Conservation (phyloP, 2,113 vertebrate genomes). For the Gambusia holbrooki region DNA sequence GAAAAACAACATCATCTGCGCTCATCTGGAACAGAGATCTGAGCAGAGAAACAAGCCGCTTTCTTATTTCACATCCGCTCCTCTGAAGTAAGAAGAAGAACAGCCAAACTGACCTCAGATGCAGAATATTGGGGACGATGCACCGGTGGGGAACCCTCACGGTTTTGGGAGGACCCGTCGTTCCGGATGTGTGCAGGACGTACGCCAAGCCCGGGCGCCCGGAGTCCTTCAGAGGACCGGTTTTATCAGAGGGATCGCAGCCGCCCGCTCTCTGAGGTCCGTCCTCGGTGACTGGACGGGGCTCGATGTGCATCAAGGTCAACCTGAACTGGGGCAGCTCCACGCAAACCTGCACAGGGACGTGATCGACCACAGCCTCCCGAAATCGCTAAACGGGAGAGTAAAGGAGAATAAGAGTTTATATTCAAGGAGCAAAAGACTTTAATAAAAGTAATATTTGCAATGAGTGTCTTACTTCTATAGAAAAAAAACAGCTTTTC, state of each 20-base stretch:
- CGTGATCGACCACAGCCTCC: constrained; percentile 54
- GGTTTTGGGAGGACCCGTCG: constrained; percentile 90
- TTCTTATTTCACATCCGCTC: not conserved
- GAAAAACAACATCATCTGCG: constrained; percentile 85
- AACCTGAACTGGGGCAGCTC: constrained; percentile 77
- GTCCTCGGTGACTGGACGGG: not conserved
- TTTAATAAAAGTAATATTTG: no score
- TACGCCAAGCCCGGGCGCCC: constrained; percentile 81
- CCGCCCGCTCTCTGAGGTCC: not conserved
- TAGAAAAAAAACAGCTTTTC: no score
- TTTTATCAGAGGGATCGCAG: not conserved
- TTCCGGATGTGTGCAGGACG: constrained; percentile 93
- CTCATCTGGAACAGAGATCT: constrained; percentile 88
- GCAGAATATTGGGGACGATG: constrained; percentile 91
- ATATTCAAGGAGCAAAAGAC: not conserved
- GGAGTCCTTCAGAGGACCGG: not conserved
- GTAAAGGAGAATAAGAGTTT: not conserved
- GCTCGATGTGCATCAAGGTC: constrained; percentile 78
- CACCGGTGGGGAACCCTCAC: constrained; percentile 93
- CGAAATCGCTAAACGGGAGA: constrained; percentile 83
- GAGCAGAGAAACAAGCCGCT: constrained; percentile 24
- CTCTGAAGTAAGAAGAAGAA: not conserved
- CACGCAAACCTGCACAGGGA: constrained; percentile 60
- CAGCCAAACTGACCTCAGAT: constrained; percentile 84
- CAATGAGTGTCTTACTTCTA: no score